Conservation (phyloP, 2,888 invertebrate genomes). For the Omphaloscelis lunosa region DNA sequence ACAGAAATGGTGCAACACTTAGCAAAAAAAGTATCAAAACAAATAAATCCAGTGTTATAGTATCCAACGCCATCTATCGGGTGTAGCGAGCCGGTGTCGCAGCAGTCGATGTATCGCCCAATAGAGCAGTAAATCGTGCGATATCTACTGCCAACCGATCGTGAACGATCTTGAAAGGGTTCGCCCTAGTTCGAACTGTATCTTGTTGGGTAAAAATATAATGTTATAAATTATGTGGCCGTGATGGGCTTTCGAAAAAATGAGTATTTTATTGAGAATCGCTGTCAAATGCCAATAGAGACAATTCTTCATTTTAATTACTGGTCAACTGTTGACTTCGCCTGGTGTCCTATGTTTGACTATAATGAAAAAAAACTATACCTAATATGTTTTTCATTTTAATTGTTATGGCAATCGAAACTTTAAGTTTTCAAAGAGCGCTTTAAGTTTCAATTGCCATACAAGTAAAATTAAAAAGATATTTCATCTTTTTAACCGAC, state of each 20-base stretch:
- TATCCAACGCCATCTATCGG: conserved; percentile 61
- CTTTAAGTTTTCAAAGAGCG: no score
- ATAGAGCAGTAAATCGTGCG: conserved; percentile 79
- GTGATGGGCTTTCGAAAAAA: neutral
- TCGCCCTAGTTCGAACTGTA: conserved; percentile 6
- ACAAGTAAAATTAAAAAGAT: no score
- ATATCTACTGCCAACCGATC: conserved; percentile 74
- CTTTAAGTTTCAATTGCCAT: no score
- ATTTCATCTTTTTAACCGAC: no score
- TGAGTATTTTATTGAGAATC: no score
- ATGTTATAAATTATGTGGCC: neutral
- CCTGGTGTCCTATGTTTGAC: no score
- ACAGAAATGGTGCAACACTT: conserved; percentile 8
- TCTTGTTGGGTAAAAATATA: conserved; percentile 10
- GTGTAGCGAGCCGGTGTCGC: conserved; percentile 66
- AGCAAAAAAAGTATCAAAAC: conserved; percentile 28
- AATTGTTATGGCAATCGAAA: no score
- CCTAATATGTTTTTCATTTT: no score
- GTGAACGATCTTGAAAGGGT: conserved; percentile 70
- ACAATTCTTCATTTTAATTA: neutral
- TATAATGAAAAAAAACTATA: no score
- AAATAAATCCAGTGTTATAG: conserved; percentile 47
- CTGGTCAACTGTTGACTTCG: no score
- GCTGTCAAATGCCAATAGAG: neutral
- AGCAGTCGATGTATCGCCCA: conserved; percentile 76